Base-by-base conservation (phyloP, 2,888 invertebrate species). In the Plagodis dolabraria region DNA sequence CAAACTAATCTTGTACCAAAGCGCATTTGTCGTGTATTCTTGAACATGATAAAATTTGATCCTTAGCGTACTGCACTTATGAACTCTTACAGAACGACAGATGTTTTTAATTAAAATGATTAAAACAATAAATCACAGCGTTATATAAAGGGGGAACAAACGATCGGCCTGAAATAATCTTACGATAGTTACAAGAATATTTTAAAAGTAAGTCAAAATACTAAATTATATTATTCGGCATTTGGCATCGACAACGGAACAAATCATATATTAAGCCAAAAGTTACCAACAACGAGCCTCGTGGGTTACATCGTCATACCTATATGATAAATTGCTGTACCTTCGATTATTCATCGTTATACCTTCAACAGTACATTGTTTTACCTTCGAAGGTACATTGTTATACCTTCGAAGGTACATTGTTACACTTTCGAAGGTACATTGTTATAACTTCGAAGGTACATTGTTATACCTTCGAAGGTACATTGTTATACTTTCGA, bases 251-350 rank as follows among this genome's bases (percentile, higher is more conserved):
- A 45, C 48, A 48, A 48, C 33, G 33, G 42, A 36, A 36, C 9
- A 43, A 43, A 43, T 43, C 50, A 50, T 44, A 44, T 12, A 48
- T 22, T 46, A 40, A 10, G 45, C 46, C 48, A 45, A 22, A 33
- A 56, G 43, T 56, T 22, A 49, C 5, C 36, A 56, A 57, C 9
- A 7, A 46, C 44, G 44, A 46, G 56, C 7, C 10, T 50, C 38
- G 22, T 22, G 22, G 22, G 22, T 47, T 22, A 22, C 22, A 22
- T 22, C 22, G 22, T 22, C 22, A 43, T 43, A 43, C 12, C 43
- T 12, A 11, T 7, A 12, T 43, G 43, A 12, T 43, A 43, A 11
- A 43, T 12, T 12, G 11, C 43, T 12, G 9, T 10, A 42, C 42
- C 45, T 9, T 9, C 33, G 33, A 33, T 33, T 0, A 6, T 33